Conservation (phyloP, 2,888 invertebrate species). For the Drosophila recens region DNA sequence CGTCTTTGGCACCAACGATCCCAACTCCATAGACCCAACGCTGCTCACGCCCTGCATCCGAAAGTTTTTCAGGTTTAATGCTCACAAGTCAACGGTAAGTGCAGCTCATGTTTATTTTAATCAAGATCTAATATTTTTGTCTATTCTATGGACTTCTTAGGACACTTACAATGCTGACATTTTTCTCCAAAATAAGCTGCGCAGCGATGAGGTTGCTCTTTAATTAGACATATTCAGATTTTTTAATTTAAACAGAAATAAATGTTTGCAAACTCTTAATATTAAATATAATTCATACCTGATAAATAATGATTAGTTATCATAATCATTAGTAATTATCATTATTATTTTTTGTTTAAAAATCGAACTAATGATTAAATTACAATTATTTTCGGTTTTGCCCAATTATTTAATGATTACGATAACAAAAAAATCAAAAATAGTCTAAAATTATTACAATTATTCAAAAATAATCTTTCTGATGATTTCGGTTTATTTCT, state of each 20-base stretch:
- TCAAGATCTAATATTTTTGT: not conserved
- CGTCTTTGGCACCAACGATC: constrained; percentile 86
- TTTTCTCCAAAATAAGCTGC: constrained; percentile 67
- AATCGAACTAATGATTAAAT: too few species aligned
- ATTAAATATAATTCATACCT: too few species aligned
- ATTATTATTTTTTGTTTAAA: too few species aligned
- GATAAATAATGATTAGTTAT: too few species aligned
- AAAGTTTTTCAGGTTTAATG: constrained; percentile 55
- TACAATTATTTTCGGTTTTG: too few species aligned
- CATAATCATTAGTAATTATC: too few species aligned
- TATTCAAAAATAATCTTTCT: too few species aligned
- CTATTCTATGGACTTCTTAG: constrained; percentile 41
- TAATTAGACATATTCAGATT: constrained; percentile 29
- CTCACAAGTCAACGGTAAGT: constrained; percentile 38
- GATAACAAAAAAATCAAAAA: too few species aligned
- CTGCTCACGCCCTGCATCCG: constrained; percentile 88
- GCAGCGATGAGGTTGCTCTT: constrained; percentile 76
- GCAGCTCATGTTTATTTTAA: not conserved
- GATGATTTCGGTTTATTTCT: too few species aligned
- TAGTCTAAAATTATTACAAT: too few species aligned
- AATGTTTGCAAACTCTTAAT: not conserved
- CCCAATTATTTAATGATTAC: too few species aligned
- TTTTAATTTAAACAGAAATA: not conserved
- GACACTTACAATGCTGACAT: constrained; percentile 69
- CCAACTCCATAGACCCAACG: constrained; percentile 87